Conservation (phyloP, 2,797 vertebrate genomes). For the Hoplostethus mediterraneus region DNA sequence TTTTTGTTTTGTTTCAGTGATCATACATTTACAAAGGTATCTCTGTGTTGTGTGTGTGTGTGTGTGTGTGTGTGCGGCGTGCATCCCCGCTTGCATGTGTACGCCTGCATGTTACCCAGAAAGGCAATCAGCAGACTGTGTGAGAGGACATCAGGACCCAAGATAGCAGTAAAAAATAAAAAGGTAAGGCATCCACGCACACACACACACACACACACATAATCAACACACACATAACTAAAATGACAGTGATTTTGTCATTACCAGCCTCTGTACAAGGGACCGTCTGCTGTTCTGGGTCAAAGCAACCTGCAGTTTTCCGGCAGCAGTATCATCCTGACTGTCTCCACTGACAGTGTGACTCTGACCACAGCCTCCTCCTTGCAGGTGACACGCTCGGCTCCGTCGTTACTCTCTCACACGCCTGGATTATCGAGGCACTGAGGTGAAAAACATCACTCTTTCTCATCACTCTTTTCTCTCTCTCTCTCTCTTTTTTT, state of each 20-base stretch:
- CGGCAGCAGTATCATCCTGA: constrained; percentile 89
- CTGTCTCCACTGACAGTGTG: constrained; percentile 90
- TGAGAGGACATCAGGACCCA: constrained; percentile 86
- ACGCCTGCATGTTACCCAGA: constrained; percentile 75
- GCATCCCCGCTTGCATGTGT: constrained; percentile 25
- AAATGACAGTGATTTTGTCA: constrained; percentile 40
- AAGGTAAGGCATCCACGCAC: constrained; percentile 82
- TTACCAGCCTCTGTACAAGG: constrained; percentile 88
- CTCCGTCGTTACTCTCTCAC: not conserved
- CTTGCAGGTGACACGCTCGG: constrained; percentile 86
- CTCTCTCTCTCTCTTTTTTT: not conserved
- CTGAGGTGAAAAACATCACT: not conserved
- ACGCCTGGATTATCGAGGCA: not conserved
- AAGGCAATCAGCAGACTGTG: constrained; percentile 95
- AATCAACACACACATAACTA: constrained; percentile 12
- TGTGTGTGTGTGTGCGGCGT: constrained; percentile 23
- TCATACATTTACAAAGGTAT: constrained; percentile 47
- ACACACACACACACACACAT: constrained; percentile 21
- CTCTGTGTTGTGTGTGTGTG: constrained; percentile 40
- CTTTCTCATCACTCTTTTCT: not conserved
- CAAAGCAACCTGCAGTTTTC: constrained; percentile 94
- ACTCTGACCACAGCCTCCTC: constrained; percentile 87
- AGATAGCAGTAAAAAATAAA: constrained; percentile 85
- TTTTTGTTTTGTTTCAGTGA: not conserved
- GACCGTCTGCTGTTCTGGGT: constrained; percentile 89